Evolutionary conservation across 2,113 vertebrate genomes (phyloP), one percentile per base, ranked within the genome.

Genomic region (Neolamprologus hecqui): DNA sequence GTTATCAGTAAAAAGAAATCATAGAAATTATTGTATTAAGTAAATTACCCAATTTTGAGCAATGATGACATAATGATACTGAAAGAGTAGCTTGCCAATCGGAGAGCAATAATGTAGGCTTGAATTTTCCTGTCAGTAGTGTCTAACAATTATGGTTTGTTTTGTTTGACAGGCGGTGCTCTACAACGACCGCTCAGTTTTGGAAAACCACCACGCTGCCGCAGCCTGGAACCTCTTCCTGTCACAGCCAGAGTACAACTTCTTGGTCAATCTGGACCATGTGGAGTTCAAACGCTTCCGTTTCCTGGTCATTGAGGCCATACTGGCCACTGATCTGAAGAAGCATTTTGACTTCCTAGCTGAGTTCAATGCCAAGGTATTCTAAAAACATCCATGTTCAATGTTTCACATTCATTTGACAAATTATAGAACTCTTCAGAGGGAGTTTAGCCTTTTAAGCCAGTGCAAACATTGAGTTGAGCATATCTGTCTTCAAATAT

Each of bases 321-420:
- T 99, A 86, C 96, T 99, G 88, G 99, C 99, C 88, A 99, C 99
- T 2, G 99, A 99, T 91, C 96, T 99, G 73, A 99, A 99, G 96
- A 99, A 99, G 93, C 99, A 99, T 95, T 99, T 99, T 57, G 99
- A 99, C 94, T 99, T 99, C 8, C 96, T 99, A 10, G 97, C 98
- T 42, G 98, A 97, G 90, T 98, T 99, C 92, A 99, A 99, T 9
- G 96, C 98, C 89, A 99, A 99, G 98, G 99, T 99, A 96, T 19
- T 86, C 9, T 53, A 4, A 53, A 82, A 5, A 8, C 2, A 4
- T 77, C 42, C 45, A 10, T 31, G 28, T 33, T 58, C 47, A 40
- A 9, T 23, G 5, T 53, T 82, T 65, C 49, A 45, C 31, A 79
- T 70, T 19, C 12, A 77, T 77, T 28, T 77, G 42, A 77, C 23